phyloP scores from a whole-genome alignment of 2,888 invertebrate genomes.

The Myopa testacea region DNA sequence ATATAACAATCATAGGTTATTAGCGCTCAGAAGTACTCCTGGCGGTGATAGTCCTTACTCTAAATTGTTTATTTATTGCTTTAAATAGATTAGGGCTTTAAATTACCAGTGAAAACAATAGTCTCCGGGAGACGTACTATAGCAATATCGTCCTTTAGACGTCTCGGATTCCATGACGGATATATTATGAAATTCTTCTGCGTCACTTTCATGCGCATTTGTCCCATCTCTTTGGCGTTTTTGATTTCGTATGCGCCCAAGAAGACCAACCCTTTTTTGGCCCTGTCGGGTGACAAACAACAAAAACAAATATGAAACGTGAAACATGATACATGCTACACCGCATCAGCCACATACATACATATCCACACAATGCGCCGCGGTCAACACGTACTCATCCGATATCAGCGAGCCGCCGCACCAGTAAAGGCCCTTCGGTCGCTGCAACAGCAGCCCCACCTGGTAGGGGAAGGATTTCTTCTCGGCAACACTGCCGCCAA shows the following conservation, averaged over 20 bases:
- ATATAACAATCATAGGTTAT: too few relatives aligned
- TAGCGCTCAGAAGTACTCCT: too few relatives aligned
- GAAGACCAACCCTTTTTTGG: constrained; percentile 63
- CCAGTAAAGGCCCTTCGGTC: constrained; percentile 64
- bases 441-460: constrained; percentile 62
- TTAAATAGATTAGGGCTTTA: too few relatives aligned
- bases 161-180: constrained; percentile 65
- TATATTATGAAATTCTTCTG: constrained; percentile 62
- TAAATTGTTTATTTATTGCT: too few relatives aligned
- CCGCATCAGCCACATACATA: constrained; percentile 43
- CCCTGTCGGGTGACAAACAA: constrained; percentile 51
- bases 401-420: constrained; percentile 66
- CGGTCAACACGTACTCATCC: constrained; percentile 62
- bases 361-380: constrained; percentile 66
- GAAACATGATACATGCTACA: constrained; percentile 4
- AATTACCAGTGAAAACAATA: constrained; percentile 60
- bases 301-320: constrained; percentile 12
- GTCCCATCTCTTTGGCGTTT: constrained; percentile 64
- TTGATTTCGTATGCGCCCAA: constrained; percentile 66
- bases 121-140: constrained; percentile 61
- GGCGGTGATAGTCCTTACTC: too few relatives aligned
- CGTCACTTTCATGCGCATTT: constrained; percentile 65
- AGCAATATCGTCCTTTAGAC: constrained; percentile 65
- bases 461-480: constrained; percentile 64
- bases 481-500: constrained; percentile 63